These are phyloP conservation scores for Drepana falcataria DNA, from an alignment of 2,888 invertebrate genomes.

Conservation along the genomic window DNA sequence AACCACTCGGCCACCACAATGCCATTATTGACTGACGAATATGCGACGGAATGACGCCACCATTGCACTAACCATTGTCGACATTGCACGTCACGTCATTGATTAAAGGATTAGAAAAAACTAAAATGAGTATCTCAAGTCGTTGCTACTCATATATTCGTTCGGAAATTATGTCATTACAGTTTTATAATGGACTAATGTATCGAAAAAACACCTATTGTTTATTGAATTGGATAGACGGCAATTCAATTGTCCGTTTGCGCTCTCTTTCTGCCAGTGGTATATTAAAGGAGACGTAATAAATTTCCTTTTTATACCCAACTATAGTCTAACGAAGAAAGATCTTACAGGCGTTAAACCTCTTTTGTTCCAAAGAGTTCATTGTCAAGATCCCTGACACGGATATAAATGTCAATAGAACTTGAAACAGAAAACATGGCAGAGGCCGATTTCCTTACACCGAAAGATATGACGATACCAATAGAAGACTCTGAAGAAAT, in stretches of 20 bases:
- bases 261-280: not conserved
- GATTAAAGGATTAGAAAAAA: too few species aligned
- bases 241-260: not conserved
- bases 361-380: not conserved
- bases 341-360: not conserved
- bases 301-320: not conserved
- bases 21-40: too few species aligned
- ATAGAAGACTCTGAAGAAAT: conserved; percentile 44
- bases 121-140: too few species aligned
- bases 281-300: not conserved
- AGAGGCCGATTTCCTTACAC: not conserved
- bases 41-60: too few species aligned
- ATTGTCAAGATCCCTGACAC: too few species aligned
- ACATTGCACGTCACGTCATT: too few species aligned
- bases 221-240: not conserved
- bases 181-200: too few species aligned
- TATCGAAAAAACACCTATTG: too few species aligned
- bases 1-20: too few species aligned
- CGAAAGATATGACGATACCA: conserved; percentile 30
- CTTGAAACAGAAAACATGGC: not conserved
- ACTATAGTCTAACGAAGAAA: not conserved
- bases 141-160: too few species aligned
- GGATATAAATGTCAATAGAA: not conserved
- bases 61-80: too few species aligned
- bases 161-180: too few species aligned